phyloP scores from a whole-genome alignment of 2,797 vertebrate species.

The Sebastes oblongus region DNA sequence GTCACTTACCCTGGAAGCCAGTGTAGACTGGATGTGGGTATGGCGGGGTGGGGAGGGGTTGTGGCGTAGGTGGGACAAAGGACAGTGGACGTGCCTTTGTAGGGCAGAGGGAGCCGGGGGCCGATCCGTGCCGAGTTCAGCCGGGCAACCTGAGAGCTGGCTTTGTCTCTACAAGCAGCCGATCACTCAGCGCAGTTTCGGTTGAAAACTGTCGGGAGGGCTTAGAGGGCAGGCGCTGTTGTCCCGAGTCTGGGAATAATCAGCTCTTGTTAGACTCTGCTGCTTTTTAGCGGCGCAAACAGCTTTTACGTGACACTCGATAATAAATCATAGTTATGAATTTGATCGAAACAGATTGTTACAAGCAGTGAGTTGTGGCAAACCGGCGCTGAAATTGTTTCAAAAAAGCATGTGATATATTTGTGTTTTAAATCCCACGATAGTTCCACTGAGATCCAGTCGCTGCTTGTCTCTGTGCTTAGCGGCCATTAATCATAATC shows the following conservation, averaged over 20 bases:
- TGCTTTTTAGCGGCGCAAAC: slow-evolving; percentile 47
- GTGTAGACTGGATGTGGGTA: background rate
- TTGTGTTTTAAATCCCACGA: background rate
- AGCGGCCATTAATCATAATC: slow-evolving; percentile 71
- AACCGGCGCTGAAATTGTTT: slow-evolving; percentile 52
- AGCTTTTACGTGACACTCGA: slow-evolving; percentile 40
- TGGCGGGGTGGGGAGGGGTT: background rate
- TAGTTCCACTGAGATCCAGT: slow-evolving; percentile 22
- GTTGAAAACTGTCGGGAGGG: slow-evolving; percentile 70
- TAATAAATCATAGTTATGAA: slow-evolving; percentile 68
- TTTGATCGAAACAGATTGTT: slow-evolving; percentile 62
- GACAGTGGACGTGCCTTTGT: slow-evolving; percentile 52
- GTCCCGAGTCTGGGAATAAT: slow-evolving; percentile 66
- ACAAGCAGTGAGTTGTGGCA: slow-evolving; percentile 45
- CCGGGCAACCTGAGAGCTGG: slow-evolving; percentile 61
- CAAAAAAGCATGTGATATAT: slow-evolving; percentile 12
- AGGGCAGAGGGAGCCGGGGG: slow-evolving; percentile 45
- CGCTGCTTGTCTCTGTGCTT: slow-evolving; percentile 32
- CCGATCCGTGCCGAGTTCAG: slow-evolving; percentile 32
- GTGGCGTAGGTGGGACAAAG: slow-evolving; percentile 28
- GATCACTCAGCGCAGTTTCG: slow-evolving; percentile 81
- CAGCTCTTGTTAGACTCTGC: slow-evolving; percentile 67
- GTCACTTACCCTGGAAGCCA: slow-evolving; percentile 22
- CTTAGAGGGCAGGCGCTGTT: slow-evolving; percentile 58
- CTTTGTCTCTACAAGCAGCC: slow-evolving; percentile 79